Conservation (phyloP, 1,140 invertebrate genomes). For the Caenorhabditis briggsae region DNA sequence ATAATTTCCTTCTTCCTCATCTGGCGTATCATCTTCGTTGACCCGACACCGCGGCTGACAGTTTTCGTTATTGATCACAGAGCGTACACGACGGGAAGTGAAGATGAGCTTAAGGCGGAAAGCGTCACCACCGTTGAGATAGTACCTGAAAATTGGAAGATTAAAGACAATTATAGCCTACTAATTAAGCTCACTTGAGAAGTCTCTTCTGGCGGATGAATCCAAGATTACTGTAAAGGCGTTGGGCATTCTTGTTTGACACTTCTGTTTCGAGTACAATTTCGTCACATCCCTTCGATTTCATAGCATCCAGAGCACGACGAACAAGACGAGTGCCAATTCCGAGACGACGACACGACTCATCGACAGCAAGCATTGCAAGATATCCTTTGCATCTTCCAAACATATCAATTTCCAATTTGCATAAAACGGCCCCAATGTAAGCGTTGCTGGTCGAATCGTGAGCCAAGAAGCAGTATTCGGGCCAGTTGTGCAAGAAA, state of each 20-base stretch:
- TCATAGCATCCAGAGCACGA: constrained; percentile 56
- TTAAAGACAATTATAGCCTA: neutral
- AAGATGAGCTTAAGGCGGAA: constrained; percentile 62
- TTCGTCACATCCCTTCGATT: constrained; percentile 51
- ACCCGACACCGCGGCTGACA: constrained; percentile 29
- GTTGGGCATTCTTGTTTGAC: constrained; percentile 56
- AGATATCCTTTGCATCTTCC: constrained; percentile 58
- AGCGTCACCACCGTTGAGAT: constrained; percentile 60
- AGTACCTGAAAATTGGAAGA: constrained; percentile 31
- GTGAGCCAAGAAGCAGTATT: constrained; percentile 89
- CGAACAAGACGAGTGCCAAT: constrained; percentile 57
- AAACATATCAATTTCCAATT: constrained; percentile 46
- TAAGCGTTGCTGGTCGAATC: constrained; percentile 18
- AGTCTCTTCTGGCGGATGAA: constrained; percentile 61
- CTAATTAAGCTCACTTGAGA: constrained; percentile 25
- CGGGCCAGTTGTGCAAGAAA: constrained; percentile 99
- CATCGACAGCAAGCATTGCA: constrained; percentile 64
- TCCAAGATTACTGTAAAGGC: constrained; percentile 60
- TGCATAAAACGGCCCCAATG: constrained; percentile 60
- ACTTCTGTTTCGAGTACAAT: constrained; percentile 59
- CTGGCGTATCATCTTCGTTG: constrained; percentile 22
- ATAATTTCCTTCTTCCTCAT: constrained; percentile 8
- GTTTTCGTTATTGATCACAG: constrained; percentile 29
- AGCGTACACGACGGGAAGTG: constrained; percentile 15
- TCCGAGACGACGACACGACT: constrained; percentile 57